Evolutionary conservation across 2,113 vertebrate species (phyloP).

Genomic region (Labeo catla): DNA sequence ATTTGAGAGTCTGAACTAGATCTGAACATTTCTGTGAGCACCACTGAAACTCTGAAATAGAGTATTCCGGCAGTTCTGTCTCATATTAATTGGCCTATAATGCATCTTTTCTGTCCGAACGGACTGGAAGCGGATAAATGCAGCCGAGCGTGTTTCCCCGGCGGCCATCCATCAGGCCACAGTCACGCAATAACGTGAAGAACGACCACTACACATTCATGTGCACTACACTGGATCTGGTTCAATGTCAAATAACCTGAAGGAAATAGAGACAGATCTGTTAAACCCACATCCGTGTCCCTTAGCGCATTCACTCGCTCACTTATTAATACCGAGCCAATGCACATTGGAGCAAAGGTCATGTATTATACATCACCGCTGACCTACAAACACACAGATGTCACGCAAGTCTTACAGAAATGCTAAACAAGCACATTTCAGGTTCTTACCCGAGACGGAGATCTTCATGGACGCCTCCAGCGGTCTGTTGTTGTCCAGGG

Average conservation of each 20-base stretch:
- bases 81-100: conserved; percentile 1
- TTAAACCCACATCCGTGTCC: not conserved
- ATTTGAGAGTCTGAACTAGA: too few species aligned
- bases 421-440: not conserved
- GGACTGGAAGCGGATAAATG: conserved; percentile 49
- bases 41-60: not conserved
- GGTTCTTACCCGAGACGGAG: conserved; percentile 89
- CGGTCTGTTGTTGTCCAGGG: conserved; percentile 93
- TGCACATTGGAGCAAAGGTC: conserved; percentile 23
- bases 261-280: conserved; percentile 28
- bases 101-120: conserved; percentile 45
- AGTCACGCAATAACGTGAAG: not conserved
- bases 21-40: not conserved
- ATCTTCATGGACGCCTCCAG: conserved; percentile 94
- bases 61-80: not conserved
- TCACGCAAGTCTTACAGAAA: conserved; percentile 18
- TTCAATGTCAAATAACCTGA: conserved; percentile 1
- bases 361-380: conserved; percentile 7
- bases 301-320: not conserved
- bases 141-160: conserved; percentile 58
- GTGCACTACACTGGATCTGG: not conserved
- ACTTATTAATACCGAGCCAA: conserved; percentile 22
- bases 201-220: not conserved
- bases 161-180: not conserved
- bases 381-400: not conserved